Percentiles rank a stretch among this genome's conserved stretches.
These are phyloP conservation scores for Hestina assimilis DNA, from an alignment of 1,140 invertebrate species.

Conservation along the genomic window DNA sequence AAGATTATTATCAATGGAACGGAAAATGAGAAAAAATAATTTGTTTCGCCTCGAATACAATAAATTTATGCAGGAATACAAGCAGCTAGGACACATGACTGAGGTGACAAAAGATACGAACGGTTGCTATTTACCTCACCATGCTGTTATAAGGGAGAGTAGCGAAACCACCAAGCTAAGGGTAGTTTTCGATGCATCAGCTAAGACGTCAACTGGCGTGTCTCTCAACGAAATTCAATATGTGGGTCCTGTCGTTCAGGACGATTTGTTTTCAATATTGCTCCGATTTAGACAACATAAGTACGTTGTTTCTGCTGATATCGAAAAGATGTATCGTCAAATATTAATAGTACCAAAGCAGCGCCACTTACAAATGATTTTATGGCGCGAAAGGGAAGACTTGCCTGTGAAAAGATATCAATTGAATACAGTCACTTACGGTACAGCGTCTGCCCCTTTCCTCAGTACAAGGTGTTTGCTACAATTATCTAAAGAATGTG, in stretches of 20 bases:
- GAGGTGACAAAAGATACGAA: background rate
- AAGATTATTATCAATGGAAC: background rate
- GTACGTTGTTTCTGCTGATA: constrained; percentile 39
- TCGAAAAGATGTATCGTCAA: constrained; percentile 57
- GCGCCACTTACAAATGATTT: constrained; percentile 39
- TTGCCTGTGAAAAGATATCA: constrained; percentile 25
- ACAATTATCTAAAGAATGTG: no score
- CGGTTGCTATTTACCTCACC: background rate
- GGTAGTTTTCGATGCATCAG: background rate
- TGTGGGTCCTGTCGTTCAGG: constrained; percentile 56
- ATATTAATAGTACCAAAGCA: constrained; percentile 37
- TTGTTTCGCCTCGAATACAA: no score
- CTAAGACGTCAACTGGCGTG: background rate
- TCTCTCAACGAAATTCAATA: no score
- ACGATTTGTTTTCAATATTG: constrained; percentile 52
- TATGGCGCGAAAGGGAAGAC: constrained; percentile 23
- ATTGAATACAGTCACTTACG: constrained; percentile 40
- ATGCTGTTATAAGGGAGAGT: background rate
- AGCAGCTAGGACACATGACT: background rate
- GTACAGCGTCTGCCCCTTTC: no score
- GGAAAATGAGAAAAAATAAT: no score
- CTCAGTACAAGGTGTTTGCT: no score
- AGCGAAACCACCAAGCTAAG: background rate
- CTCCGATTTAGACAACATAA: constrained; percentile 42
- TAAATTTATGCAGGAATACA: background rate